Base-by-base conservation (phyloP, 1,140 invertebrate genomes). In the Chironomus tepperi region DNA sequence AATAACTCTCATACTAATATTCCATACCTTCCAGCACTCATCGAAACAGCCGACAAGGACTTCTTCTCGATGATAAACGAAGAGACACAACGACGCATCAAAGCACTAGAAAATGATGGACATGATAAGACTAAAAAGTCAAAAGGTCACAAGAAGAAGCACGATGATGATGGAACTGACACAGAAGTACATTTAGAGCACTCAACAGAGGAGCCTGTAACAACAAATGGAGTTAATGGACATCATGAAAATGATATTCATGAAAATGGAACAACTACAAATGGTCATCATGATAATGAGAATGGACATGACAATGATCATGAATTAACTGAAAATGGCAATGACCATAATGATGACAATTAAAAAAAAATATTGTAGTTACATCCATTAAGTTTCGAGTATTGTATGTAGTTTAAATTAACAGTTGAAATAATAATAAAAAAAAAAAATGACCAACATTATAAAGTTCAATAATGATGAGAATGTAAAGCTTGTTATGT, bases 51-150 rank as follows among this genome's bases (percentile, higher is more conserved):
- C n/a, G 18, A 70, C 9, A 21, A 21, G 12, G 65, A 70, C 2
- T 70, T 70, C 10, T 70, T 70, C 10, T 21, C 16, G 7, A 70
- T 70, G 65, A 21, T 70, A 21, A 16, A 70, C 0, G 65, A 70
- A 21, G 65, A 70, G 18, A 70, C 65, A 16, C 65, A 70, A 10
- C 65, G 65, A 19, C 65, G 65, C 16, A 70, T 70, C 6, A 70
- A 70, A 19, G 65, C 16, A 8, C n/a, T 19, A 0, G n/a, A 70
- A 70, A 70, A 70, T 70, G 19, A 21, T 34, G 24, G 18, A 8
- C 16, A 70, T 70, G 15, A 70, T 8, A n/a, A 16, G 19, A 5
- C 7, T 3, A 19, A 16, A 19, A 18, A 70, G 3, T 9, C 8
- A 7, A 18, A 16, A 70, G 18, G 16, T 21, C 65, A 70, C 24